Percentiles rank a stretch among this genome's conserved stretches.
These are phyloP conservation scores for Pachliopta kotzebuea DNA, from an alignment of 2,888 invertebrate genomes.

Conservation along the genomic window DNA sequence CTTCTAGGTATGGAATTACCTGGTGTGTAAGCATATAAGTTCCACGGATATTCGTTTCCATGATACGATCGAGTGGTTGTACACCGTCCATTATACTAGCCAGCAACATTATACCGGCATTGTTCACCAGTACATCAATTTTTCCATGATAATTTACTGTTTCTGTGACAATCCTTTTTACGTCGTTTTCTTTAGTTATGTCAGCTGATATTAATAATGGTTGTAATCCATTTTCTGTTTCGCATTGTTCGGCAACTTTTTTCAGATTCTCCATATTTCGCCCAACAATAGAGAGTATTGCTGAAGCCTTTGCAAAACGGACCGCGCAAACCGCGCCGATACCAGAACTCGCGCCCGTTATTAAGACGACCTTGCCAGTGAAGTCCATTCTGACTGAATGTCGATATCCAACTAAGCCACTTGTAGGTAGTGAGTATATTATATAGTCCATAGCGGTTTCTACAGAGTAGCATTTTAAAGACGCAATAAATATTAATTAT, in stretches of 20 bases:
- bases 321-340: constrained; percentile 62
- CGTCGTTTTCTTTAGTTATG: constrained; percentile 50
- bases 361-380: constrained; percentile 58
- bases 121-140: constrained; percentile 61
- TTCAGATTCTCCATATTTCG: constrained; percentile 55
- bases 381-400: constrained; percentile 57
- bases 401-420: constrained; percentile 34
- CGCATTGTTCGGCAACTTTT: constrained; percentile 50
- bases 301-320: constrained; percentile 53
- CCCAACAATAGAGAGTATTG: constrained; percentile 53
- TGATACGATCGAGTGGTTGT: constrained; percentile 50
- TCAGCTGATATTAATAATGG: constrained; percentile 56
- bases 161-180: constrained; percentile 49
- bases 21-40: constrained; percentile 52
- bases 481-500: constrained; percentile 1
- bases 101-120: constrained; percentile 54
- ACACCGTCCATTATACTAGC: constrained; percentile 43
- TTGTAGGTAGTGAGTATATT: constrained; percentile 16
- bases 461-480: constrained; percentile 21
- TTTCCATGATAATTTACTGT: constrained; percentile 49
- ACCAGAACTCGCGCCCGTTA: constrained; percentile 67
- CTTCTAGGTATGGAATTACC: constrained; percentile 49
- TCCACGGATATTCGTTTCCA: constrained; percentile 59
- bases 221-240: constrained; percentile 44
- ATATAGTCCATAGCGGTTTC: constrained; percentile 16